These are phyloP conservation scores for Thereuonema tuberculata DNA, from an alignment of 1,140 invertebrate species.

Conservation along the genomic window DNA sequence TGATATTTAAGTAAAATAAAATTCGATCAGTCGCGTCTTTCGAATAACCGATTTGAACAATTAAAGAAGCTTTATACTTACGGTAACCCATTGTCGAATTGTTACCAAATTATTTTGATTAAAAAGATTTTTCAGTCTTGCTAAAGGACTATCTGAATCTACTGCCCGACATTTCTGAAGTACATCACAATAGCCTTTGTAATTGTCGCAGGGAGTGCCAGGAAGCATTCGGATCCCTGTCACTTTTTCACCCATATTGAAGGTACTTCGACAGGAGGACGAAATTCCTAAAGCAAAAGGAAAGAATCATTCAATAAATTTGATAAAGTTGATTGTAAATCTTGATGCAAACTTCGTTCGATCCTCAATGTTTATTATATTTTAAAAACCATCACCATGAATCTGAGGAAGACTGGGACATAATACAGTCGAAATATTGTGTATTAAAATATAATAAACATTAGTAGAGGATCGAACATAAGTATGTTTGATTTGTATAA, in stretches of 20 bases:
- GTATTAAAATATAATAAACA: too few species aligned
- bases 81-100: constrained; percentile 75
- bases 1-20: too few species aligned
- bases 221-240: constrained; percentile 72
- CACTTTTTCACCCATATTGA: constrained; percentile 42
- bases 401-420: too few species aligned
- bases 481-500: too few species aligned
- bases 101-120: constrained; percentile 75
- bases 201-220: constrained; percentile 56
- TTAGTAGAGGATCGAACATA: too few species aligned
- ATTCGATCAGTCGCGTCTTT: too few species aligned
- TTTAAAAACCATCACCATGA: not conserved
- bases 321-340: not conserved
- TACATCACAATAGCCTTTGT: constrained; percentile 92
- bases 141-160: constrained; percentile 93
- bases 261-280: not conserved
- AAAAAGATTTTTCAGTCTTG: constrained; percentile 90
- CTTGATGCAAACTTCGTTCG: too few species aligned
- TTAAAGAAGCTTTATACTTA: constrained; percentile 29
- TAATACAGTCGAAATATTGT: too few species aligned
- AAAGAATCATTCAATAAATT: not conserved
- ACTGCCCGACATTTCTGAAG: constrained; percentile 94
- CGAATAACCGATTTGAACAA: too few species aligned
- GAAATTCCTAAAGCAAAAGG: not conserved
- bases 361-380: not conserved